Evolutionary conservation across 2,888 invertebrate genomes (phyloP), one percentile per base, ranked within the genome.

Genomic region (Tiphia femorata): DNA sequence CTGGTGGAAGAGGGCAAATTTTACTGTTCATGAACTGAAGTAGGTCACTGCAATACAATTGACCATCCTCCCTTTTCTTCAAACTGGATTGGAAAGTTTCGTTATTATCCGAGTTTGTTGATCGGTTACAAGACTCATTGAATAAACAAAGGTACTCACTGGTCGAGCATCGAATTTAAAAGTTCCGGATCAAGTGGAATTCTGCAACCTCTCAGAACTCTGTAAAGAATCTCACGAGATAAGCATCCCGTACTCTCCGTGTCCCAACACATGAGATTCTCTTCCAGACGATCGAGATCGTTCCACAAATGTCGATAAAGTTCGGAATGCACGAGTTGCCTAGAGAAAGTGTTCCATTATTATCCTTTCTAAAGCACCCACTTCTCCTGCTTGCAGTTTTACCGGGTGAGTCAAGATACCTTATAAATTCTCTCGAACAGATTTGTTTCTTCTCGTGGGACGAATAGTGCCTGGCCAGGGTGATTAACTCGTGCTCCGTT

Each of bases 401-500:
- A n/a, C n/a, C n/a, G n/a, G n/a, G n/a, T n/a, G n/a, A n/a, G n/a
- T n/a, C n/a, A n/a, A n/a, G n/a, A n/a, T n/a, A 82, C 84, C 83
- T 82, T 10, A 83, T 71, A 42, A 77, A 78, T 62, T 81, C 80
- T 20, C 79, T 73, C 0, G 72, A 65, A 27, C 53, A 56, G 3
- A 51, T 48, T 48, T 75, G 72, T 51, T 85, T 85, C 25, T 84
- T 81, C 64, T 87, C 86, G 64, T 88, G 88, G 1, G 90, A 89
- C 0, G 91, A 89, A 81, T 92, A 94, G 65, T 88, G 86, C 63
- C 95, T 87, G 10, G 91, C 89, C 7, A 94, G 84, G 0, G 93
- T 92, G 2, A 94, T 85, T 78, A 93, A 91, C 84, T 95, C 94
- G 62, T 95, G 94, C 73, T 94, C 92, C 0, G 89, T 90, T 81